Conservation (phyloP, 2,113 vertebrate species). For the Alouatta palliata region DNA sequence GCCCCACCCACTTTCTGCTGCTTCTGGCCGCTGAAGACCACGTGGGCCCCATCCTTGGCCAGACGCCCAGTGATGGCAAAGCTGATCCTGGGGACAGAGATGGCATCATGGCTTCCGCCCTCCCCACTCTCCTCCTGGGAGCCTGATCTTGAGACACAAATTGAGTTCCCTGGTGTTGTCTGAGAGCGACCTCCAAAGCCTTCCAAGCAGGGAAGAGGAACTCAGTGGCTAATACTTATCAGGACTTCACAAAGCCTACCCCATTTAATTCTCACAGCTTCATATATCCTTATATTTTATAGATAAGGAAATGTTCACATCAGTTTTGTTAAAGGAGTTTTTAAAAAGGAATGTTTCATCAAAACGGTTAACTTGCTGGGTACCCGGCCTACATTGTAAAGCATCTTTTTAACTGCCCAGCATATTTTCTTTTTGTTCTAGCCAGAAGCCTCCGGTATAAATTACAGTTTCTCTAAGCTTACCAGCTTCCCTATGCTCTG, state of each 20-base stretch:
- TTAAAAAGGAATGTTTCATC: background rate
- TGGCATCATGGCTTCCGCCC: background rate
- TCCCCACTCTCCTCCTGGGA: background rate
- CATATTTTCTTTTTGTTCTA: background rate
- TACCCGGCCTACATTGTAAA: background rate
- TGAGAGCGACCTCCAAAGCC: background rate
- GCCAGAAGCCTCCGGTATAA: background rate
- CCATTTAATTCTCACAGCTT: background rate
- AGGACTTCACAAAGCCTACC: background rate
- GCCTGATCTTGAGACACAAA: background rate
- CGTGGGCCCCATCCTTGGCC: too few relatives aligned
- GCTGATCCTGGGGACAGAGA: background rate
- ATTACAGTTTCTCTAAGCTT: background rate
- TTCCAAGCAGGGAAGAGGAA: background rate
- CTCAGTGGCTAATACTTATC: background rate
- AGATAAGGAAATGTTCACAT: background rate
- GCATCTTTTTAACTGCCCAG: background rate
- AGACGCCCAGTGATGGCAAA: too few relatives aligned
- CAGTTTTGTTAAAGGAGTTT: background rate
- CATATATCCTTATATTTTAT: background rate
- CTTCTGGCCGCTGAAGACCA: background rate
- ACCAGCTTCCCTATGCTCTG: background rate
- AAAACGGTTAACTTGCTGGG: background rate
- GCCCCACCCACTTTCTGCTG: background rate
- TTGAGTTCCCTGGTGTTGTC: background rate